phyloP scores from a whole-genome alignment of 2,888 invertebrate species.

The Gibbula magus region DNA sequence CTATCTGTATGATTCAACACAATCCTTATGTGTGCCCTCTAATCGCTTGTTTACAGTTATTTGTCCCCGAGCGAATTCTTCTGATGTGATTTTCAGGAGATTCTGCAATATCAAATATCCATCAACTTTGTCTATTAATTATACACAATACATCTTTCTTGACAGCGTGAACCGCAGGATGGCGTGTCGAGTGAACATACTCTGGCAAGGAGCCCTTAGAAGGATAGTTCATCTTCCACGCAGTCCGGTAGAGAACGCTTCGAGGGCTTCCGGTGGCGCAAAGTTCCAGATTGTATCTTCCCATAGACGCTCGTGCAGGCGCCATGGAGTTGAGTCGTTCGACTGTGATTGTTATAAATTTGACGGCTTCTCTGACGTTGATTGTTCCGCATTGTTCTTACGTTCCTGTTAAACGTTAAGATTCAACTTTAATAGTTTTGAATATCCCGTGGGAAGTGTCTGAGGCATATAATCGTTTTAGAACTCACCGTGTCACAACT shows the following conservation, averaged over 20 bases:
- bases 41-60: neutral
- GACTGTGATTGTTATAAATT: neutral
- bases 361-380: conserved; percentile 3
- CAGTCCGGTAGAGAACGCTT: neutral
- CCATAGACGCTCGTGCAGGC: neutral
- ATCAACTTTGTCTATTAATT: neutral
- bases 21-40: too few species aligned
- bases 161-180: neutral
- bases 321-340: neutral
- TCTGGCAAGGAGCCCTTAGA: neutral
- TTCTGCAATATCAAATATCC: conserved; percentile 6
- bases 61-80: neutral
- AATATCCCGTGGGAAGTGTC: neutral
- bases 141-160: neutral
- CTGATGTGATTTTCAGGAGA: conserved; percentile 13
- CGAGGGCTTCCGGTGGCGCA: conserved; percentile 10
- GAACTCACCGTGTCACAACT: too few species aligned
- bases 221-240: conserved; percentile 4
- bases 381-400: conserved; percentile 10
- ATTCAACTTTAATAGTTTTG: conserved; percentile 4
- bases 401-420: neutral
- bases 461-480: too few species aligned
- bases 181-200: conserved; percentile 11
- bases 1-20: too few species aligned
- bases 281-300: conserved; percentile 6